phyloP scores from a whole-genome alignment of 2,888 invertebrate species.

The Resseliella maxima region DNA sequence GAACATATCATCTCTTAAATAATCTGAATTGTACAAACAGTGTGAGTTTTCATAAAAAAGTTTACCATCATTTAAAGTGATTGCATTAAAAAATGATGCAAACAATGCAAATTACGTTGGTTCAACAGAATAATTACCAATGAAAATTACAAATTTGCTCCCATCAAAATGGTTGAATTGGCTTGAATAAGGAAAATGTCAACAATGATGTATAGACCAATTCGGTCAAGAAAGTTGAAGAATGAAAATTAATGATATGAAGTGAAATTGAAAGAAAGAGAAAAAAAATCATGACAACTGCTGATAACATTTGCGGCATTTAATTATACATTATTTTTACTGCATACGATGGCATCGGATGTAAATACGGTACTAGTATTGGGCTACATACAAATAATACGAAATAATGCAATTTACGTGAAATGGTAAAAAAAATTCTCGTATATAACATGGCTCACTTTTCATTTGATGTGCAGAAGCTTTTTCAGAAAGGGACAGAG shows the following conservation, averaged over 20 bases:
- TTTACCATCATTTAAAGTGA: background rate
- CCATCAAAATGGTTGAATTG: background rate
- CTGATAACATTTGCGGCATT: background rate
- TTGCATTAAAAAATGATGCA: background rate
- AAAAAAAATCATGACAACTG: background rate
- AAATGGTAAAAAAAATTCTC: background rate
- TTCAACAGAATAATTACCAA: background rate
- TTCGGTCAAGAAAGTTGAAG: background rate
- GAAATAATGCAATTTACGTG: background rate
- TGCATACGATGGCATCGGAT: background rate
- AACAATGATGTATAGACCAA: background rate
- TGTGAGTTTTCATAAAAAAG: background rate
- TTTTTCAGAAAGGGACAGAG: no score
- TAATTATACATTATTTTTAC: background rate
- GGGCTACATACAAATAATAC: background rate
- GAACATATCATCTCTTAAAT: background rate
- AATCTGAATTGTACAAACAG: background rate
- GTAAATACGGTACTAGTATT: background rate
- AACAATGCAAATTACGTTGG: background rate
- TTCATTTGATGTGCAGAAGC: no score
- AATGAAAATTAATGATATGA: slow-evolving; percentile 9
- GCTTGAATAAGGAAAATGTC: background rate
- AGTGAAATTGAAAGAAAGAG: background rate
- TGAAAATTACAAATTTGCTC: background rate
- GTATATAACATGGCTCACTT: no score